Evolutionary conservation across 2,113 vertebrate species (phyloP), one percentile per base, ranked within the genome.

Genomic region (Caranx melampygus): DNA sequence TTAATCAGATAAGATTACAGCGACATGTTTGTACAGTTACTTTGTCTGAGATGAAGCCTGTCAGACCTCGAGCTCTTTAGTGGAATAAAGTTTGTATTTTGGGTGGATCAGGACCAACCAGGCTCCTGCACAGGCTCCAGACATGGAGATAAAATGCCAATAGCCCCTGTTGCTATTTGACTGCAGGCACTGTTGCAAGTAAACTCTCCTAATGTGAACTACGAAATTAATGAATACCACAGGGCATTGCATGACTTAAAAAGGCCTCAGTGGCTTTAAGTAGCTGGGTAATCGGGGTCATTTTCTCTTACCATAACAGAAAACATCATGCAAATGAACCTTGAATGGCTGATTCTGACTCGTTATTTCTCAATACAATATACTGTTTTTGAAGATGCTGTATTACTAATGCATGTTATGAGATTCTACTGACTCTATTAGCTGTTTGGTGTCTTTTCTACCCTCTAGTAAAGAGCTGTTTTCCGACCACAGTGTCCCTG

Each of bases 221-320:
- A 33, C 71, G 20, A 51, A 20, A n/a, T 58, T 11, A 31, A 69
- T 68, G 35, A 44, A 71, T 47, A 51, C 57, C 37, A 40, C 20
- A 21, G 35, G 35, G 57, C 49, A 49, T 14, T 33, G 8, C 16
- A 40, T 35, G 18, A 33, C n/a, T 3, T 35, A 62, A 31, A 63
- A 3, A 66, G 6, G 26, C 0, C 21, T 37, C 14, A 14, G 33
- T 35, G 31, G 66, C 4, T 72, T 65, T 58, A 20, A 52, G 34
- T 4, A 61, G 57, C 35, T 31, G 14, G 10, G 7, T 33, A 59
- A 66, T 21, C 3, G 20, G 20, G n/a, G 26, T 40, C n/a, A 59
- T 60, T 58, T 51, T 51, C 49, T 51, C 16, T 49, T 18, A 7
- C 47, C 5, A 40, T 37, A 40, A 74, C 37, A 57, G 52, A 20